A percentile compares a stretch with the other conserved stretches of the same genome.
These are phyloP conservation scores for Diplazon laetatorius DNA, from an alignment of 2,888 invertebrate genomes.

Conservation along the genomic window DNA sequence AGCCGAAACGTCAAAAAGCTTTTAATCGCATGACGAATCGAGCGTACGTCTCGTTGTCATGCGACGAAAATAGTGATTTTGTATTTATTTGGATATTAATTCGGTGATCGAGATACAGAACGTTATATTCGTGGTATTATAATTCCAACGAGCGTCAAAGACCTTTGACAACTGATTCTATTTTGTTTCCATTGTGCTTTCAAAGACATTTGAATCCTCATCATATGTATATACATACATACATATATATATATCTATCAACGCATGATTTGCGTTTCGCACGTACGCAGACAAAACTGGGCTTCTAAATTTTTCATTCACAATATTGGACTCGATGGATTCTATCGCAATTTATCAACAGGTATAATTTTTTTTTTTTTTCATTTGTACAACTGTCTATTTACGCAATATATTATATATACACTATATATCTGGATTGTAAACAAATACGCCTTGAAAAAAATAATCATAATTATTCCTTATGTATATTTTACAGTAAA, in stretches of 20 bases:
- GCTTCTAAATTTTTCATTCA: background rate
- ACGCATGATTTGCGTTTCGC: background rate
- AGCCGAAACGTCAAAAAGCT: conserved; percentile 26
- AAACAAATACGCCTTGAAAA: too few species aligned
- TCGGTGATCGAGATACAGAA: conserved; percentile 34
- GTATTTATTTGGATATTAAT: conserved; percentile 39
- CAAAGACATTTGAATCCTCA: conserved; percentile 46
- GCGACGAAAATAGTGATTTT: conserved; percentile 12
- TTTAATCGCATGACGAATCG: conserved; percentile 34
- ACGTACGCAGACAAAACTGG: background rate
- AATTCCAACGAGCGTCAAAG: conserved; percentile 41
- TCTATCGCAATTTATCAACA: conserved; percentile 6
- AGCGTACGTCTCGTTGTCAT: conserved; percentile 18
- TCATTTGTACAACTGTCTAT: conserved; percentile 23
- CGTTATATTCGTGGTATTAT: conserved; percentile 23
- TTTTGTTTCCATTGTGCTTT: conserved; percentile 61
- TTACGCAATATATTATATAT: too few species aligned
- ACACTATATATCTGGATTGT: too few species aligned
- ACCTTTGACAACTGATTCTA: conserved; percentile 61
- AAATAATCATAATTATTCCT: conserved; percentile 14
- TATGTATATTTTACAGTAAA: background rate
- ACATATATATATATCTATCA: too few species aligned
- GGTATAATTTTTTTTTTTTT: conserved; percentile 25
- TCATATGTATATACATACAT: too few species aligned
- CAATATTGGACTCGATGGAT: background rate